Percentiles rank a stretch among this genome's conserved stretches.
Evolutionary conservation across 2,888 invertebrate genomes (phyloP).

Genomic region (Hypselothyrea guttata): DNA sequence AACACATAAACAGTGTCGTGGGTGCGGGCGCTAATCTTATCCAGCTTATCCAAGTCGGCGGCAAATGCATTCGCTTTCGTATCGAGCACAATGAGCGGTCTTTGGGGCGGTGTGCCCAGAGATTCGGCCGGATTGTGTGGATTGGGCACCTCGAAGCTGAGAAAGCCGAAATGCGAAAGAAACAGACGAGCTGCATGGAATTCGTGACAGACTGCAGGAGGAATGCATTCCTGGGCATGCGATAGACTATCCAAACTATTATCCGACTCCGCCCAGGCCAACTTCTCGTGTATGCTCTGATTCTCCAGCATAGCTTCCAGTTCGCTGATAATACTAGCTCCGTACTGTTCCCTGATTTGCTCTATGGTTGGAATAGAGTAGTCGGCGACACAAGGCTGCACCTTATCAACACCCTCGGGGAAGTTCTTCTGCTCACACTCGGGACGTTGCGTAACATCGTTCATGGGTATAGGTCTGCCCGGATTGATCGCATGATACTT

Average conservation of each 20-base stretch:
- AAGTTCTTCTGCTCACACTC: slow-evolving; percentile 89
- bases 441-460: slow-evolving; percentile 86
- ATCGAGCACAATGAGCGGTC: slow-evolving; percentile 80
- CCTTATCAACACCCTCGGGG: slow-evolving; percentile 90
- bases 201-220: slow-evolving; percentile 92
- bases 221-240: slow-evolving; percentile 88
- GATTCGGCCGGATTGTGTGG: slow-evolving; percentile 77
- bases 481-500: slow-evolving; percentile 84
- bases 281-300: slow-evolving; percentile 85
- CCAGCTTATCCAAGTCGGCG: slow-evolving; percentile 90
- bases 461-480: slow-evolving; percentile 90
- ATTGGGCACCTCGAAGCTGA: slow-evolving; percentile 85
- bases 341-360: slow-evolving; percentile 86
- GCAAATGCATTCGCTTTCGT: slow-evolving; percentile 86
- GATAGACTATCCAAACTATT: slow-evolving; percentile 81
- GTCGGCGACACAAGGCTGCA: slow-evolving; percentile 93
- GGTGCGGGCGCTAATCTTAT: slow-evolving; percentile 93
- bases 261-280: slow-evolving; percentile 83
- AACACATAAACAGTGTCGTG: slow-evolving; percentile 97
- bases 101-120: slow-evolving; percentile 71
- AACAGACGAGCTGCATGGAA: slow-evolving; percentile 98
- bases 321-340: slow-evolving; percentile 83
- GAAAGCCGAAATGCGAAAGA: slow-evolving; percentile 96
- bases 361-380: slow-evolving; percentile 95
- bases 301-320: slow-evolving; percentile 88